Base-by-base conservation (phyloP, 2,888 invertebrate genomes). In the Priocnemis perturbator region DNA sequence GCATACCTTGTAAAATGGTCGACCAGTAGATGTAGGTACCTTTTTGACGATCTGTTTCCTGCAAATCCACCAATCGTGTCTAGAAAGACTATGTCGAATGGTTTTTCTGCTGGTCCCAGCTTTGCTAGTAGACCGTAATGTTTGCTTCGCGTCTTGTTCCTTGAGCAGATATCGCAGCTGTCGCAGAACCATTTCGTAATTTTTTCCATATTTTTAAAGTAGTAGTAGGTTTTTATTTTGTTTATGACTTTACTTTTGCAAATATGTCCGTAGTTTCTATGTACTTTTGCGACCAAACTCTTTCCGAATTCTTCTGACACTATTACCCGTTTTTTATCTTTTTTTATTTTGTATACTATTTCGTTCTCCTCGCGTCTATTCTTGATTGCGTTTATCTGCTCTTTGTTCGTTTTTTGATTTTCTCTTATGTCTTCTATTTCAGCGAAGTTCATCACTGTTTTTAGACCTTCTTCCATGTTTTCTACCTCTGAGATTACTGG, bases 31-130 rank as follows among this genome's bases (percentile, higher is more conserved):
- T 85, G 84, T 23, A 85, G 23, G 56, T 83, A 84, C 76, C 59
- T 83, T 74, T 84, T 85, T 69, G 81, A 77, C 7, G 81, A 81
- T 50, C 77, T 61, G 23, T 71, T 62, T 3, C 80, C 79, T 20
- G 79, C 79, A 67, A 85, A 77, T 9, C 83, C 83, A 26, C 82
- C 83, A 53, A 84, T 83, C 4, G 83, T 84, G 60, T 85, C 83
- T 7, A 85, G 65, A 7, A 83, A 82, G 2, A 82, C 60, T 64
- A 85, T 83, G 71, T 85, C 78, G 65, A 79, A 79, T 7, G 81
- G 81, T 26, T 78, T 50, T 48, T 62, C 65, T 5, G 84, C 82
- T 14, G 83, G 83, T 9, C 83, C 83, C 20, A 83, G 50, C 20
- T 83, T 77, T 9, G 81, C 81, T 66, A 83, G 60, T 14, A 75